These are phyloP conservation scores for Phaonia tiefii DNA, from an alignment of 2,888 invertebrate species.

Conservation along the genomic window DNA sequence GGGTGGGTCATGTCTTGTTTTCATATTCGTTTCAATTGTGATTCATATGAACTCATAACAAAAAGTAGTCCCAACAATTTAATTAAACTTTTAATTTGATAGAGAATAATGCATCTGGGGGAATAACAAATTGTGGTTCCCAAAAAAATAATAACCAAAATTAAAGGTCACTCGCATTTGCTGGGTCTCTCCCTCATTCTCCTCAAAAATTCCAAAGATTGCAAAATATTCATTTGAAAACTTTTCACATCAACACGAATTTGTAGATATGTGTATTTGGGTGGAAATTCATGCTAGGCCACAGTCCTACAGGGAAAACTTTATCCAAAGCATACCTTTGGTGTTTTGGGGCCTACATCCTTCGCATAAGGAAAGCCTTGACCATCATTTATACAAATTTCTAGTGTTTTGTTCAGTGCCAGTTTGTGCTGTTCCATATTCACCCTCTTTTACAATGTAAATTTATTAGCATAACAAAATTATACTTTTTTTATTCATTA, in stretches of 20 bases:
- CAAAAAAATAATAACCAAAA: not conserved
- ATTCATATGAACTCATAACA: not conserved
- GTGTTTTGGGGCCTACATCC: not conserved
- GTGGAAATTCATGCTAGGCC: not conserved
- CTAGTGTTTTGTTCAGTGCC: too few relatives aligned
- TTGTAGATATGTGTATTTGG: not conserved
- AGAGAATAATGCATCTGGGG: not conserved
- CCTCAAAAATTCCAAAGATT: slow-evolving; percentile 10
- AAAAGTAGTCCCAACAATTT: not conserved
- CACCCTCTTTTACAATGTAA: too few relatives aligned
- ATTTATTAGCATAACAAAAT: too few relatives aligned
- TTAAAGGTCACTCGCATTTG: slow-evolving; percentile 21
- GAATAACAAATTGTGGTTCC: not conserved
- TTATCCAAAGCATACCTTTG: not conserved
- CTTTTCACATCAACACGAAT: slow-evolving; percentile 27
- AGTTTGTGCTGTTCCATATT: too few relatives aligned
- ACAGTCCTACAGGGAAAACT: not conserved
- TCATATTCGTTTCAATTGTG: not conserved
- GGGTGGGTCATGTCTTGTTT: too few relatives aligned
- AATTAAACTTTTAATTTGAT: slow-evolving; percentile 34
- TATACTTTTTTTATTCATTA: too few relatives aligned
- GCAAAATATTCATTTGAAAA: slow-evolving; percentile 36
- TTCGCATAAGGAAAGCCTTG: too few relatives aligned
- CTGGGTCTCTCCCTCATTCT: not conserved
- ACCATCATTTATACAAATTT: too few relatives aligned